Evolutionary conservation across 1,140 invertebrate species (phyloP).

Genomic region (Lineus longissimus): DNA sequence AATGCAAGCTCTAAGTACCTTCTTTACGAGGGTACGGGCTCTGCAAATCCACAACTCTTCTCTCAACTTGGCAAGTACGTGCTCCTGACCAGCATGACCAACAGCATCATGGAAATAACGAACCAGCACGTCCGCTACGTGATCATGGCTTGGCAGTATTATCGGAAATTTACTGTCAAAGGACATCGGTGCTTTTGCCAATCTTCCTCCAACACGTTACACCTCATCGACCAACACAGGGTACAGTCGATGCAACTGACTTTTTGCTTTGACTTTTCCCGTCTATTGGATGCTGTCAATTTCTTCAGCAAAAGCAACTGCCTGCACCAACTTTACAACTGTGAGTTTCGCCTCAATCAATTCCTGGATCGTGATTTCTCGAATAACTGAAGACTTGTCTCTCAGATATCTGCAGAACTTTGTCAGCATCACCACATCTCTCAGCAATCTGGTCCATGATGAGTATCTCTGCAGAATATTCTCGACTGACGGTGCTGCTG

Average conservation of each 20-base stretch:
- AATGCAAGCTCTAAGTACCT: too few relatives aligned
- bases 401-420: not conserved
- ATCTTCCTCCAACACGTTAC: not conserved
- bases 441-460: too few relatives aligned
- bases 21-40: too few relatives aligned
- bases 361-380: too few relatives aligned
- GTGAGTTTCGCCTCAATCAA: too few relatives aligned
- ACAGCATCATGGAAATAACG: not conserved
- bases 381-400: too few relatives aligned
- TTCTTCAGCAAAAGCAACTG: not conserved
- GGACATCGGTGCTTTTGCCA: not conserved
- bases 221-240: not conserved
- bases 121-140: not conserved
- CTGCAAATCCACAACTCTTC: not conserved
- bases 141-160: constrained; percentile 1
- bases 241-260: not conserved
- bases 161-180: not conserved
- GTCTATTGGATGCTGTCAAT: not conserved
- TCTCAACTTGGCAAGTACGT: not conserved
- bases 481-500: too few relatives aligned
- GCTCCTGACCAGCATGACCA: constrained; percentile 5
- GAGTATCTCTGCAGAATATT: too few relatives aligned
- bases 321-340: not conserved
- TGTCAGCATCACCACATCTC: too few relatives aligned
- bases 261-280: not conserved